Base-by-base conservation (phyloP, 2,888 invertebrate genomes). In the Allophyes oxyacanthae region DNA sequence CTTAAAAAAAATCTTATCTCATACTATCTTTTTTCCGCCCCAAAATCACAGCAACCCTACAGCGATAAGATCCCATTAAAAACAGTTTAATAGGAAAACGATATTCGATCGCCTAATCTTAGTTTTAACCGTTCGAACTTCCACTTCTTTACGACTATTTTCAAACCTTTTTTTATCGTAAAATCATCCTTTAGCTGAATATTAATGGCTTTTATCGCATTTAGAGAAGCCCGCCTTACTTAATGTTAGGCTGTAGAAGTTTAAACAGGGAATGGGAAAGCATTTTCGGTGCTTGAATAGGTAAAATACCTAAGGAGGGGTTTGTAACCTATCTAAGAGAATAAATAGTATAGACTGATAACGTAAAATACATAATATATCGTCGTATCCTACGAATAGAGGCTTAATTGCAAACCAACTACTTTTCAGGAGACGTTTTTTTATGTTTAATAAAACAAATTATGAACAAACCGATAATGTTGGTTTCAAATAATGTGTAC, bases 81-180 rank as follows among this genome's bases (percentile, higher is more conserved):
- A 51, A 36, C 50, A 53, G 15, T 54, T 7, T 45, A 45, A 63
- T 55, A 48, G 46, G 43, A 33, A 15, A 30, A n/a, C 68, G 54
- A 54, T 62, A 52, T 60, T 67, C 54, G 64, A 61, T 61, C 68
- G 28, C 13, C 28, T 68, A 49, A 64, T 54, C 48, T 62, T 45
- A 64, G 69, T 68, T 68, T 62, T 13, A n/a, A n/a, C n/a, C n/a
- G n/a, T n/a, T n/a, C n/a, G n/a, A 62, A 49, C 41, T 68, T 36
- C 28, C 49, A 64, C 33, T 63, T 38, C 36, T 68, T 64, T 65
- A 65, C 64, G 64, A 56, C 8, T 28, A 26, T 8, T 15, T 58
- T 49, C n/a, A n/a, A n/a, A 49, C 58, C 73, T 64, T 68, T 54
- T 57, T 68, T 72, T 72, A 72, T 65, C 57, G 70, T 58, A 41